phyloP scores from a whole-genome alignment of 2,888 invertebrate genomes.

The Drosophila rellima region DNA sequence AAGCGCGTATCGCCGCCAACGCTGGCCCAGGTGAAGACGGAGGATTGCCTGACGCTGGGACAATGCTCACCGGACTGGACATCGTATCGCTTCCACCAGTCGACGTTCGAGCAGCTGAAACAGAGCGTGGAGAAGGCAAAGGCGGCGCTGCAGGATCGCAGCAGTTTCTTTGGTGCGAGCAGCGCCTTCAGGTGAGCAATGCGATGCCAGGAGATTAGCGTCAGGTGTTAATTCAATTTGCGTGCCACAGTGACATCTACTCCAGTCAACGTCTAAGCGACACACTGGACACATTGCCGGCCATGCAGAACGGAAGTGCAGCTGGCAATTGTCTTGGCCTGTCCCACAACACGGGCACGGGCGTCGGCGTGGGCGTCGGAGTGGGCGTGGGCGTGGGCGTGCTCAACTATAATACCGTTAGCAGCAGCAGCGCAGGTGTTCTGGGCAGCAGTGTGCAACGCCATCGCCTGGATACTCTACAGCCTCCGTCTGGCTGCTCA shows the following conservation, averaged over 20 bases:
- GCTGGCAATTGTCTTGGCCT: constrained; percentile 83
- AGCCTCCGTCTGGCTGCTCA: constrained; percentile 83
- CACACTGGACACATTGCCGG: constrained; percentile 82
- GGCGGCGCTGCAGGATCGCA: constrained; percentile 92
- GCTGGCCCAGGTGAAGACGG: constrained; percentile 86
- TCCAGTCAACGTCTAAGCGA: constrained; percentile 85
- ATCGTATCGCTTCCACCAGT: constrained; percentile 93
- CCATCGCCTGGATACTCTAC: constrained; percentile 84
- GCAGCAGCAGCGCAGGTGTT: constrained; percentile 84
- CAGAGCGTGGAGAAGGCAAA: constrained; percentile 96
- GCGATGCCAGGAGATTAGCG: background rate
- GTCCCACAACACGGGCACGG: constrained; percentile 76
- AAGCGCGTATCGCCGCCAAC: constrained; percentile 88
- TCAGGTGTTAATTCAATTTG: constrained; percentile 12
- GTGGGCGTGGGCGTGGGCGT: constrained; percentile 63
- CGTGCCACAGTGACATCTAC: constrained; percentile 84
- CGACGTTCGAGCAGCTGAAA: constrained; percentile 95
- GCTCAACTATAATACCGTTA: constrained; percentile 73
- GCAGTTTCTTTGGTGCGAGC: constrained; percentile 89
- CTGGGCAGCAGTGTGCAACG: constrained; percentile 82
- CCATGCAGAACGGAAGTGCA: constrained; percentile 80
- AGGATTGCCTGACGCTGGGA: constrained; percentile 86
- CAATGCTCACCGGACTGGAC: constrained; percentile 90
- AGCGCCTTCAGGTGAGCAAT: constrained; percentile 89
- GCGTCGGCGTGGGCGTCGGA: constrained; percentile 64